phyloP scores from a whole-genome alignment of 2,113 vertebrate genomes.

The Bubo blakistoni region DNA sequence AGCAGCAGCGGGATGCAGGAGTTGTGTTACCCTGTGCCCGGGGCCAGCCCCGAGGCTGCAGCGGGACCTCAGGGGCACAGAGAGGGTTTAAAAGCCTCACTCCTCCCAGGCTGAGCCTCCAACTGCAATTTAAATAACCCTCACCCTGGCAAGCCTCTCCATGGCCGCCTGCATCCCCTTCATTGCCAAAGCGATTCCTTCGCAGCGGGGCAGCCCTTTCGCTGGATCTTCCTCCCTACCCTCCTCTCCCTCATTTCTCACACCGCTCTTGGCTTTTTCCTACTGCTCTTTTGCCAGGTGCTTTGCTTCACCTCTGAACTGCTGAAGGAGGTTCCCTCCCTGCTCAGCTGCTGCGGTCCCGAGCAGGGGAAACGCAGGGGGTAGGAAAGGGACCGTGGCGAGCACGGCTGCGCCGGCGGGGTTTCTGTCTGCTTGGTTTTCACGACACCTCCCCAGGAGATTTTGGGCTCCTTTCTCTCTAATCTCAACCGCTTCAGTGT shows the following conservation, averaged over 20 bases:
- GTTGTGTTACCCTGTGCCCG: neutral
- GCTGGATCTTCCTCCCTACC: neutral
- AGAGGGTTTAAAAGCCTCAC: neutral
- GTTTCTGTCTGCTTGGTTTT: neutral
- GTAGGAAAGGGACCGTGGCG: rapidly evolving
- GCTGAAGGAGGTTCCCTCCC: neutral
- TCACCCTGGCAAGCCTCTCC: neutral
- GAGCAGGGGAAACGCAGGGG: rapidly evolving
- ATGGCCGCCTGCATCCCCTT: neutral
- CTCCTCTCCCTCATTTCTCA: neutral
- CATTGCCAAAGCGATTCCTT: neutral
- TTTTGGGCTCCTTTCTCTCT: neutral
- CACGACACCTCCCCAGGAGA: rapidly evolving
- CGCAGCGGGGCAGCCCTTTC: neutral
- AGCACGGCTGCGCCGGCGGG: rapidly evolving
- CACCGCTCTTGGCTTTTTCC: neutral
- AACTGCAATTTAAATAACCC: neutral
- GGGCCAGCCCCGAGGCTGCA: neutral
- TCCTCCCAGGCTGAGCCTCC: too few relatives aligned
- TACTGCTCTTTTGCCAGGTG: neutral
- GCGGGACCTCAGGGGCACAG: rapidly evolving
- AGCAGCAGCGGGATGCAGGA: neutral
- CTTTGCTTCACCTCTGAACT: neutral
- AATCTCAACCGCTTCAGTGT: neutral
- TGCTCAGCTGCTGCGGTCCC: neutral